Evolutionary conservation across 1,140 invertebrate genomes (phyloP).

Genomic region (Psix sp.): DNA sequence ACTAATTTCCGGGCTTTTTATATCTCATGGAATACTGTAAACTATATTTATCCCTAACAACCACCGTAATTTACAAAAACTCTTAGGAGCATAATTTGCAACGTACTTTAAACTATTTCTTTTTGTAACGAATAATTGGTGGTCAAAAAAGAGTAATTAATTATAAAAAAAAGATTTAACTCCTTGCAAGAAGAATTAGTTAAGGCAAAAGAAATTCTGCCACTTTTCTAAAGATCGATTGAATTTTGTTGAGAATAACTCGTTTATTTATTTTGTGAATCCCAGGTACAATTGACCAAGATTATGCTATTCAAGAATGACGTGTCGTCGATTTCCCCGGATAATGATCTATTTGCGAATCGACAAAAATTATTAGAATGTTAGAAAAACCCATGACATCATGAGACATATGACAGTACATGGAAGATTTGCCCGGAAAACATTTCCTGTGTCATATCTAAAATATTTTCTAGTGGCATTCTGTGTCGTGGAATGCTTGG

Average conservation of each 20-base stretch:
- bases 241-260: slow-evolving; percentile 1
- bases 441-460: slow-evolving; percentile 24
- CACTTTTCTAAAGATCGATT: background rate
- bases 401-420: too few relatives aligned
- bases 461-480: slow-evolving; percentile 20
- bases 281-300: background rate
- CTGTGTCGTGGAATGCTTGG: slow-evolving; percentile 12
- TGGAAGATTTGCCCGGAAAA: slow-evolving; percentile 36
- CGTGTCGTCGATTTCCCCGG: slow-evolving; percentile 8
- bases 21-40: slow-evolving; percentile 48
- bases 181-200: too few relatives aligned
- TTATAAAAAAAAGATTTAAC: too few relatives aligned
- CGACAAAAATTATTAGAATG: too few relatives aligned
- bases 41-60: slow-evolving; percentile 57
- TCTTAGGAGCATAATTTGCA: slow-evolving; percentile 44
- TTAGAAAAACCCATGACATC: too few relatives aligned
- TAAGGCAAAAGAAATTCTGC: background rate
- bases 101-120: slow-evolving; percentile 45
- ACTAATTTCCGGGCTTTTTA: slow-evolving; percentile 56
- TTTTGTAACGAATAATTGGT: slow-evolving; percentile 36
- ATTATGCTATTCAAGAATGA: slow-evolving; percentile 26
- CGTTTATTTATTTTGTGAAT: background rate
- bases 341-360: background rate
- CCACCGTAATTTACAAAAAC: slow-evolving; percentile 55
- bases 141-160: slow-evolving; percentile 32